These are phyloP conservation scores for Pelobates cultripes DNA, from an alignment of 2,797 vertebrate genomes.

Conservation along the genomic window DNA sequence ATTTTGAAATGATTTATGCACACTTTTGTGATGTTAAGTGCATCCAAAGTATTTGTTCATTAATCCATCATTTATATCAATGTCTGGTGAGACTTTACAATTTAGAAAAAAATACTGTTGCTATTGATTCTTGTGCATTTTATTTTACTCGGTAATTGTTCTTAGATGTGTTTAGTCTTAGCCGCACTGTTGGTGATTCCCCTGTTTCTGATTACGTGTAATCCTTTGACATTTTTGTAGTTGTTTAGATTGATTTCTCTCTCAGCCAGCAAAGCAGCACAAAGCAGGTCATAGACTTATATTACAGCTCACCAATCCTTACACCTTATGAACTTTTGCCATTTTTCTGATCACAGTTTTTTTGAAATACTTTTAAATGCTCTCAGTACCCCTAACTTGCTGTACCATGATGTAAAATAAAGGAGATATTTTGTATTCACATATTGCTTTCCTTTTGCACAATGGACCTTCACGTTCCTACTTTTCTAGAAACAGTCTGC, in stretches of 20 bases:
- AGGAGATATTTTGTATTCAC: too few relatives aligned
- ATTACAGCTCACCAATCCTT: too few relatives aligned
- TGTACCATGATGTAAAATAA: too few relatives aligned
- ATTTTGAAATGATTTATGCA: not conserved
- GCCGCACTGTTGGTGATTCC: slow-evolving; percentile 4
- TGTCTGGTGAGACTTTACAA: slow-evolving; percentile 20
- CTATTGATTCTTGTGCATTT: slow-evolving; percentile 36
- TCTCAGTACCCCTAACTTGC: too few relatives aligned
- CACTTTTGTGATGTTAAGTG: not conserved
- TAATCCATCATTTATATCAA: slow-evolving; percentile 28
- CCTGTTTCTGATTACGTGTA: slow-evolving; percentile 20
- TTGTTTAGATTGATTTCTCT: not conserved
- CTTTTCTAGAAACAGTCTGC: too few relatives aligned
- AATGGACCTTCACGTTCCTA: too few relatives aligned
- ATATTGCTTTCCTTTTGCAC: too few relatives aligned
- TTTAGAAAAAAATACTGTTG: slow-evolving; percentile 12
- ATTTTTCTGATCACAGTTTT: too few relatives aligned
- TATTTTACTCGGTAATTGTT: slow-evolving; percentile 41
- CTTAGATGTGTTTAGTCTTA: slow-evolving; percentile 3
- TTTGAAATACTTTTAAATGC: too few relatives aligned
- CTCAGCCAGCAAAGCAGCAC: not conserved
- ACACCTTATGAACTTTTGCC: too few relatives aligned
- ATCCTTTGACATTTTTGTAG: not conserved
- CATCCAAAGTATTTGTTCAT: slow-evolving; percentile 10
- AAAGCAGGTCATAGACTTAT: not conserved